Base-by-base conservation (phyloP, 2,113 vertebrate genomes). In the Brienomyrus brachyistius region DNA sequence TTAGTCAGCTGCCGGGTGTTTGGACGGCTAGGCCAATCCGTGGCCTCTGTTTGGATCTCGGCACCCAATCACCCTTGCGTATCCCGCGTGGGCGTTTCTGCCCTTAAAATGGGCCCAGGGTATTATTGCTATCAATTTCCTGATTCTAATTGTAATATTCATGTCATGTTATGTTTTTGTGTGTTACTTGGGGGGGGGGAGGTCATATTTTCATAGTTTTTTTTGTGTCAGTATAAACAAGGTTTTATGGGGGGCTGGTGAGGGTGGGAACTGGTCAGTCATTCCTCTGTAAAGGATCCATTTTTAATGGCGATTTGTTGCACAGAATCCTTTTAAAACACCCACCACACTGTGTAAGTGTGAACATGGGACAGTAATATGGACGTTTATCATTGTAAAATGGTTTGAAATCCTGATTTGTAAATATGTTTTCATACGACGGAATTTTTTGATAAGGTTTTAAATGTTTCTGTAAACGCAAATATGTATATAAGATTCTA, bases 401-500 rank as follows among this genome's bases (percentile, higher is more conserved):
- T 87, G 59, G 83, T 95, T 96, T 94, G 91, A 90, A 94, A 93
- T 95, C 94, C 92, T 92, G 92, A 94, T 91, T 92, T 95, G 95
- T 96, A 96, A 94, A 96, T 95, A 96, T 91, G 93, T 95, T 96
- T 96, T 96, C 94, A 95, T 95, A 96, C 91, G 87, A 89, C 90
- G 89, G 86, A 91, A 48, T 91, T 95, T 95, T 96, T 96, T 96
- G 94, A 96, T 96, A 95, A 94, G 93, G 94, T 95, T 94, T 91
- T 92, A 93, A 94, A 96, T 91, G 90, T 89, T 92, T 93, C 92
- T 96, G 94, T 95, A 95, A 95, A 95, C 92, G 92, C 92, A 56
- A 92, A 91, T 91, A 40, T 96, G 95, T 96, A 95, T 91, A 96
- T 95, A 96, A 95, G 95, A 96, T 95, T 96, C 95, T 95, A 95